Percentiles rank a stretch among this genome's conserved stretches.
Conservation (phyloP, 2,113 vertebrate species). For the Hemibates koningsi region DNA sequence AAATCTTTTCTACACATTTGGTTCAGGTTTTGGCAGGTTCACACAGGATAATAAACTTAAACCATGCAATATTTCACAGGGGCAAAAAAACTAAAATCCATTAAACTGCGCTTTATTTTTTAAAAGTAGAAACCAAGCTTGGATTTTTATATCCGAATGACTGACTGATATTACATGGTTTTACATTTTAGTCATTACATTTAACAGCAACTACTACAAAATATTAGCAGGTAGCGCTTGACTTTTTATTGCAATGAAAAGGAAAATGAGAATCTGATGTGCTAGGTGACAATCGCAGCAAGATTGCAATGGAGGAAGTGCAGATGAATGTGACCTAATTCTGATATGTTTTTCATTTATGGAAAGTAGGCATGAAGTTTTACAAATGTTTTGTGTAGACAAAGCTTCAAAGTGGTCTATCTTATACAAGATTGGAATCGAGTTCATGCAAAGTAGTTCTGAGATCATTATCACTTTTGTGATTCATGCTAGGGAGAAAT, state of each 20-base stretch:
- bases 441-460: neutral
- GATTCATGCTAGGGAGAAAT: neutral
- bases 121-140: neutral
- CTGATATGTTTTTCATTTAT: neutral
- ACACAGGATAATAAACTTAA: neutral
- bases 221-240: neutral
- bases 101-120: neutral
- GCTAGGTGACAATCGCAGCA: neutral
- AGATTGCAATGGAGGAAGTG: neutral
- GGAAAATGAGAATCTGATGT: neutral
- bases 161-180: neutral
- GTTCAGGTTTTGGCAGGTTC: neutral
- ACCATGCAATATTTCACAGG: neutral
- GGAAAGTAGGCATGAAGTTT: neutral
- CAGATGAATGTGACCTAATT: neutral
- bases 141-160: accelerated
- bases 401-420: neutral
- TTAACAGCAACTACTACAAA: neutral
- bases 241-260: neutral
- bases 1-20: neutral
- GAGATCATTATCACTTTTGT: neutral
- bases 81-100: neutral
- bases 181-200: neutral
- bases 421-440: too few species aligned
- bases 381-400: neutral